Conservation (phyloP, 35 echinoderm and acorn worm species). For the Chiridota heheva region DNA sequence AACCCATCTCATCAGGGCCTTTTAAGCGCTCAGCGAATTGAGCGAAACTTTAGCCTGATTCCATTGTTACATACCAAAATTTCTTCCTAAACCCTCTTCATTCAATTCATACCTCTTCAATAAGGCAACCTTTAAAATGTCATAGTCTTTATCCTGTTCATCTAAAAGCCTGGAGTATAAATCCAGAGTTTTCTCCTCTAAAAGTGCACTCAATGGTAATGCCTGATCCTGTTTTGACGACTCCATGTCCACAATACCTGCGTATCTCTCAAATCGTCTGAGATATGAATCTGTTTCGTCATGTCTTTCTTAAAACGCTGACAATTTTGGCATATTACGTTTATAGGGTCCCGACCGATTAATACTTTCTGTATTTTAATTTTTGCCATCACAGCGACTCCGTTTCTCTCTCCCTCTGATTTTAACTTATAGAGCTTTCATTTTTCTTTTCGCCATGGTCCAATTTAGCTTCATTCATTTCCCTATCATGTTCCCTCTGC, state of each 20-base stretch:
- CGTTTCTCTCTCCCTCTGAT: too few relatives aligned
- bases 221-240: neutral
- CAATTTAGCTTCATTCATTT: too few relatives aligned
- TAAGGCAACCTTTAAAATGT: conserved; percentile 30
- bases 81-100: conserved; percentile 52
- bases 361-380: too few relatives aligned
- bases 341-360: too few relatives aligned
- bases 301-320: too few relatives aligned
- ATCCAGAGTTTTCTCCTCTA: conserved; percentile 45
- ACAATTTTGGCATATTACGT: too few relatives aligned
- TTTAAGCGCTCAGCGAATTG: conserved; percentile 44
- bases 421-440: too few relatives aligned
- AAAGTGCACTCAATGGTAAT: too few relatives aligned
- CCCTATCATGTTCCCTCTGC: too few relatives aligned
- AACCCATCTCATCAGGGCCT: conserved; percentile 40
- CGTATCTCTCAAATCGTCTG: conserved; percentile 36
- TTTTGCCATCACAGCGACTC: too few relatives aligned
- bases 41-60: conserved; percentile 11
- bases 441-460: too few relatives aligned
- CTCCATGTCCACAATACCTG: neutral
- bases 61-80: conserved; percentile 34
- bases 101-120: conserved; percentile 27
- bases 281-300: too few relatives aligned
- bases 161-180: conserved; percentile 19
- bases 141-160: conserved; percentile 32